Percentiles rank a stretch among this genome's conserved stretches.
Conservation (phyloP, 2,113 vertebrate genomes). For the Centropus bengalensis region DNA sequence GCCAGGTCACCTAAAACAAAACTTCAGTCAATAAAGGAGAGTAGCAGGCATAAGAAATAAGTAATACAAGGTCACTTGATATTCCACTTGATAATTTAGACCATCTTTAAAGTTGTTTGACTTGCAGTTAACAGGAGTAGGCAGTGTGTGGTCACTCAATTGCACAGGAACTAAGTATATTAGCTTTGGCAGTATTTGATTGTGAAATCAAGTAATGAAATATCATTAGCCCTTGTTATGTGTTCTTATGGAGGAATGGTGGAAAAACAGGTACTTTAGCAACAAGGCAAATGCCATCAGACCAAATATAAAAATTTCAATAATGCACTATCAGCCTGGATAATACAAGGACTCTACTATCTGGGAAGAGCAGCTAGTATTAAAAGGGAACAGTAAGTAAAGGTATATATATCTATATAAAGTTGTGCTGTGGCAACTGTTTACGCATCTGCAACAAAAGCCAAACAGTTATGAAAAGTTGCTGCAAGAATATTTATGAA, state of each 20-base stretch:
- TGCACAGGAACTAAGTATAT: not conserved
- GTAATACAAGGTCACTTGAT: not conserved
- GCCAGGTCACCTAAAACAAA: not conserved
- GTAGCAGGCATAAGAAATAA: not conserved
- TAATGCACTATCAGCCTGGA: not conserved
- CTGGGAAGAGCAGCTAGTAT: not conserved
- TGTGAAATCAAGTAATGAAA: not conserved
- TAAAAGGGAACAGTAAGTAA: not conserved
- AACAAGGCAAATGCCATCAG: not conserved
- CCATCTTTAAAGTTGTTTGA: not conserved
- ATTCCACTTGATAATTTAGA: not conserved
- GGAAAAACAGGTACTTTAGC: not conserved
- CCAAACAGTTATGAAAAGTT: not conserved
- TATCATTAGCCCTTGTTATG: not conserved
- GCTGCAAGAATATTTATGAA: conserved; percentile 29
- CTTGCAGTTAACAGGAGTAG: not conserved
- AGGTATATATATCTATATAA: not conserved
- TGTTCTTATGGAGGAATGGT: not conserved
- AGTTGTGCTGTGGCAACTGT: not conserved
- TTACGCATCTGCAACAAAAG: conserved; percentile 12
- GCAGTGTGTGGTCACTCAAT: not conserved
- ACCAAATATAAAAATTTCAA: not conserved
- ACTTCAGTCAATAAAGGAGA: not conserved
- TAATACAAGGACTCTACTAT: not conserved
- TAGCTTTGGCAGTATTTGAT: not conserved